Base-by-base conservation (phyloP, 2,888 invertebrate genomes). In the Cancer borealis region DNA sequence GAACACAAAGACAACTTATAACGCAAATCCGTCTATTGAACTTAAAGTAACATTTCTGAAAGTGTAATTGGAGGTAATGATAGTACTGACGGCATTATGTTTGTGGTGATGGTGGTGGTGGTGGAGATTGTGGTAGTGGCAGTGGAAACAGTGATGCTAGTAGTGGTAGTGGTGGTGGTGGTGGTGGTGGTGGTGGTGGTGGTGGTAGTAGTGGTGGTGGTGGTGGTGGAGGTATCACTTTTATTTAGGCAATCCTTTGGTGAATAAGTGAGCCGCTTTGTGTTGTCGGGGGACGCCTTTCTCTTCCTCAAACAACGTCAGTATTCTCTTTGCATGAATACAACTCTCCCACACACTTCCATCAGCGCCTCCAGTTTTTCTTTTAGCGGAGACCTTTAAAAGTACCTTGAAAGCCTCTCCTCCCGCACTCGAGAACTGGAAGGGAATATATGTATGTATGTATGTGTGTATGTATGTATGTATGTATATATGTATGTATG, bases 321-420 rank as follows among this genome's bases (percentile, higher is more conserved):
- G 84, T 84, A 84, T 84, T 84, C 84, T 84, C 84, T 84, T 39
- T 84, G 84, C 84, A 30, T 30, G 84, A 84, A 84, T 84, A 84
- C 84, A 39, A 26, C 84, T 84, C 84, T 39, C 84, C 39, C 17
- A 73, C 73, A 73, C 73, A 26, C 73, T 26, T 73, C 26, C 73
- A 73, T 73, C 73, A 26, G 26, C 73, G 73, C 73, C 73, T 73
- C 73, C 73, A 10, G 8, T n/a, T 26, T 14, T 54, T 54, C 54
- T 73, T n/a, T 73, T 73, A 73, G 73, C 26, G 73, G 26, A n/a
- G 26, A 10, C 73, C 26, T 73, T 26, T 26, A 73, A 73, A n/a
- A 26, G n/a, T 73, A n/a, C 73, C 73, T 26, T 73, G 73, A 73
- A 73, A 73, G n/a, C 73, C 73, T 73, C 73, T 73, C 26, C 26